Evolutionary conservation across 2,888 invertebrate genomes (phyloP).

Genomic region (Caenorhabditis wallacei): DNA sequence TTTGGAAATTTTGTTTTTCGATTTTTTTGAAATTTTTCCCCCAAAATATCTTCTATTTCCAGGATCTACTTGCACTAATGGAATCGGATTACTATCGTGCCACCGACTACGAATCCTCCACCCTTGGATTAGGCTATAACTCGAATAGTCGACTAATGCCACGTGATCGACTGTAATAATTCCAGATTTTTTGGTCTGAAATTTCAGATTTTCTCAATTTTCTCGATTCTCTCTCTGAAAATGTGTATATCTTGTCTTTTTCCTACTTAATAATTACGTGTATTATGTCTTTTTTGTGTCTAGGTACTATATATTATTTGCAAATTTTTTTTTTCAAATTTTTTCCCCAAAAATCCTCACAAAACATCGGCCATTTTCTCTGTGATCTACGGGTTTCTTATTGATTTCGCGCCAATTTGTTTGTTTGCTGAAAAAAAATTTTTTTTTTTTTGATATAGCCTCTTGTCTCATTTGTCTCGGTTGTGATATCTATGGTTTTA

Average conservation of each 20-base stretch:
- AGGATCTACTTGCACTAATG: constrained; percentile 75
- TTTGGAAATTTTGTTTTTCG: not conserved
- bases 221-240: constrained; percentile 3
- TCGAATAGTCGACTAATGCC: constrained; percentile 74
- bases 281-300: constrained; percentile 5
- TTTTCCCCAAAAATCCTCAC: not conserved
- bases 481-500: not conserved
- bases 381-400: not conserved
- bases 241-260: constrained; percentile 17
- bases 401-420: constrained; percentile 31
- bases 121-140: constrained; percentile 76
- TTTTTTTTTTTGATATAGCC: not conserved
- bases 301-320: not conserved
- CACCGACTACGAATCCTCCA: constrained; percentile 75
- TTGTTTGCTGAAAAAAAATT: not conserved
- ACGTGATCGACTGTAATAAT: constrained; percentile 53
- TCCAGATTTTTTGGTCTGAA: not conserved
- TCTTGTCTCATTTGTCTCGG: not conserved
- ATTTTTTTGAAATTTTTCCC: constrained; percentile 4
- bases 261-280: constrained; percentile 12
- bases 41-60: too few relatives aligned
- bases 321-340: not conserved
- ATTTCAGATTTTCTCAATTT: constrained; percentile 8
- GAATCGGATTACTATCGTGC: constrained; percentile 68
- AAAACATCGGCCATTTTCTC: not conserved